Percentiles rank a stretch among this genome's conserved stretches.
Evolutionary conservation across 2,888 invertebrate genomes (phyloP).

Genomic region (Eristalis intricaria): DNA sequence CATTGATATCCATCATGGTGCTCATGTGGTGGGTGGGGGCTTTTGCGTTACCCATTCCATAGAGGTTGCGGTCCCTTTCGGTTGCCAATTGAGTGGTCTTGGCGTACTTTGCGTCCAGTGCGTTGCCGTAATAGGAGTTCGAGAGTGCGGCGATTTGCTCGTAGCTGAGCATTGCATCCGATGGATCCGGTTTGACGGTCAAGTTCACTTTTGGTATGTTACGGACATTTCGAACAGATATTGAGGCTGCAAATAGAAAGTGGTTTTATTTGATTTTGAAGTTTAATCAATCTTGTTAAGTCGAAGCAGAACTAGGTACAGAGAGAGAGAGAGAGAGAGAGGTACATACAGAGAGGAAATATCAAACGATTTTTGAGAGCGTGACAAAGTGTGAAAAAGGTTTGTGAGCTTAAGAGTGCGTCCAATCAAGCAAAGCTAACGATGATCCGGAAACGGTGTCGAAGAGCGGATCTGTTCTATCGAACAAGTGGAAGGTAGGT

Average conservation of each 20-base stretch:
- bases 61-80: constrained; percentile 57
- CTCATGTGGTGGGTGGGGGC: constrained; percentile 67
- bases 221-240: constrained; percentile 84
- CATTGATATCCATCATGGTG: constrained; percentile 50
- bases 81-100: constrained; percentile 78
- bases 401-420: constrained; percentile 8
- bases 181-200: constrained; percentile 80
- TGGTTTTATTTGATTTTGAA: background rate
- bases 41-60: constrained; percentile 68
- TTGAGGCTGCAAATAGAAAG: constrained; percentile 84
- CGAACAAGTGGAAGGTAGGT: too few species aligned
- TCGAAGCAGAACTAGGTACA: background rate
- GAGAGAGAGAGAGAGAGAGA: background rate
- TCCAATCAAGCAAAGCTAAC: background rate
- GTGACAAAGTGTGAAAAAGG: background rate
- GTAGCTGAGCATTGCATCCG: constrained; percentile 77
- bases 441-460: background rate
- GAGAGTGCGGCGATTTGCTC: constrained; percentile 78
- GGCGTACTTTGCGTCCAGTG: constrained; percentile 79
- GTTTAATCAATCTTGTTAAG: background rate
- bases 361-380: background rate
- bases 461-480: too few species aligned
- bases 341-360: too few species aligned
- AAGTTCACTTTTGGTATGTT: constrained; percentile 80
- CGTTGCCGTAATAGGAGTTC: constrained; percentile 78